Evolutionary conservation across 2,888 invertebrate species (phyloP).

Genomic region (Chaetoderma sp.): DNA sequence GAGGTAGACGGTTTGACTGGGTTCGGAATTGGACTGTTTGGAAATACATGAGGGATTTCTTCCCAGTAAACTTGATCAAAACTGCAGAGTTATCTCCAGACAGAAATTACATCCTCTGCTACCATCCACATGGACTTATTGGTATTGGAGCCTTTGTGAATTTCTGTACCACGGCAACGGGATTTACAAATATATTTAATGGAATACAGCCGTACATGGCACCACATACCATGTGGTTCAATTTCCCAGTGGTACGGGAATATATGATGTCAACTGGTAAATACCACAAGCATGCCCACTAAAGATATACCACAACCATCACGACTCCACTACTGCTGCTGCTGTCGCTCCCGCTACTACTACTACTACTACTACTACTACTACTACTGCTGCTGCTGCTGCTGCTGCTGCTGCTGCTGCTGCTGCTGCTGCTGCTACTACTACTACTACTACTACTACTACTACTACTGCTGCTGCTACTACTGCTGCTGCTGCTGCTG

Average conservation of each 20-base stretch:
- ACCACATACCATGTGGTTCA: constrained; percentile 81
- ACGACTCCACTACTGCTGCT: too few species aligned
- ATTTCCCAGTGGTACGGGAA: constrained; percentile 80
- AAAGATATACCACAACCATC: too few species aligned
- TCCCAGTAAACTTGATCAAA: constrained; percentile 86
- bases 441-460: too few species aligned
- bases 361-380: too few species aligned
- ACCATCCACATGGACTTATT: constrained; percentile 92
- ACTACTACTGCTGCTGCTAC: too few species aligned
- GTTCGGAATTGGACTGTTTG: constrained; percentile 79
- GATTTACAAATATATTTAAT: constrained; percentile 71
- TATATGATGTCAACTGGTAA: constrained; percentile 75
- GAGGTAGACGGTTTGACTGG: constrained; percentile 73
- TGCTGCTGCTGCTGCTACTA: too few species aligned
- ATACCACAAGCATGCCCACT: too few species aligned
- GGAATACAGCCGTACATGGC: constrained; percentile 72
- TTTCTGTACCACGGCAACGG: constrained; percentile 79
- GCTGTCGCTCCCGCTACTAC: too few species aligned
- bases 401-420: too few species aligned
- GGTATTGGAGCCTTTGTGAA: constrained; percentile 83
- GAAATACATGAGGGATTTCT: constrained; percentile 80
- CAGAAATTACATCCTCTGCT: constrained; percentile 84
- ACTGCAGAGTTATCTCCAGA: constrained; percentile 84
- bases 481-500: too few species aligned
- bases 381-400: too few species aligned